Percentiles rank a stretch among this genome's conserved stretches.
phyloP scores from a whole-genome alignment of 2,888 invertebrate genomes.

The Rhaphigaster nebulosa region DNA sequence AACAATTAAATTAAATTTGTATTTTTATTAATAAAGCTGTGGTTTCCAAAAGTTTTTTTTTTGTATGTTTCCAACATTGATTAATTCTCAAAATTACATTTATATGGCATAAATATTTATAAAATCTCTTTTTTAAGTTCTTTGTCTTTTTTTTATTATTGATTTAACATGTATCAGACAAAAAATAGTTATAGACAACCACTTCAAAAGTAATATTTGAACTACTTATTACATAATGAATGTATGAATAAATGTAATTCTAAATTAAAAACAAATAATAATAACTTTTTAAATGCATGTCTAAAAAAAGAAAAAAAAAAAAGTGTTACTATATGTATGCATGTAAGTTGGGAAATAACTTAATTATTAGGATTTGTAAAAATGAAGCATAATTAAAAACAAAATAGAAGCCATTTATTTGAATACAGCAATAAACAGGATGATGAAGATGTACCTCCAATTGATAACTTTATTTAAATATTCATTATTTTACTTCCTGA shows the following conservation, averaged over 20 bases:
- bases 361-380: too few species aligned
- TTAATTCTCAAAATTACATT: neutral
- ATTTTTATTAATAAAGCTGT: neutral
- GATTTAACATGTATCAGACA: too few species aligned
- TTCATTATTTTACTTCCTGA: too few species aligned
- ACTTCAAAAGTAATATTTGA: neutral
- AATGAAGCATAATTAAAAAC: too few species aligned
- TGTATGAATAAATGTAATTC: neutral
- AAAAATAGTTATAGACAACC: too few species aligned
- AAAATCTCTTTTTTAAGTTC: neutral
- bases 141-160: too few species aligned
- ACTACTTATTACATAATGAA: neutral
- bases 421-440: too few species aligned
- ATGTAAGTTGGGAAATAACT: too few species aligned
- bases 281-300: too few species aligned
- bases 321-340: neutral
- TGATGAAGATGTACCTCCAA: too few species aligned
- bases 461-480: too few species aligned
- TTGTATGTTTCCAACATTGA: neutral
- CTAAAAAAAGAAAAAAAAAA: neutral
- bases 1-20: neutral
- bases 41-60: neutral
- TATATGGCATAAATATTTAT: neutral
- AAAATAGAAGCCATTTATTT: too few species aligned
- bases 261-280: neutral